Conservation (phyloP, 92 coral and sea anemone genomes). For the Parazoanthus atlanticus region DNA sequence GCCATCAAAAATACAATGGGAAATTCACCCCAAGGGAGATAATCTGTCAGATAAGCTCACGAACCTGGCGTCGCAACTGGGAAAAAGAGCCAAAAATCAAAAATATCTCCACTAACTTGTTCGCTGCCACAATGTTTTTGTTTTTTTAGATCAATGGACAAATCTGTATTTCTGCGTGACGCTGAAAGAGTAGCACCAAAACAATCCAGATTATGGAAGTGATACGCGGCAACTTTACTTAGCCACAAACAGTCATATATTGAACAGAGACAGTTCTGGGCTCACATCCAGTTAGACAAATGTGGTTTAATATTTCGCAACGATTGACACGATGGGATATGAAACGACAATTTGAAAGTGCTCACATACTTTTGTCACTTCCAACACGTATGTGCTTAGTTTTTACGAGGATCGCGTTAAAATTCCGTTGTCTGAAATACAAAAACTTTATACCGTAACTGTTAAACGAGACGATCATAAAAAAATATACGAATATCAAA, state of each 20-base stretch:
- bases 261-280: constrained; percentile 46
- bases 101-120: neutral
- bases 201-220: constrained; percentile 42
- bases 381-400: neutral
- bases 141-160: constrained; percentile 4
- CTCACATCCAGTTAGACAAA: constrained; percentile 39
- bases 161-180: constrained; percentile 39
- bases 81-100: constrained; percentile 28
- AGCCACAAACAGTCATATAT: constrained; percentile 33
- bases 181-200: constrained; percentile 29
- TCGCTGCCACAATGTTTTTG: constrained; percentile 16
- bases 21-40: constrained; percentile 46
- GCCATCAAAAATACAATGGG: constrained; percentile 39
- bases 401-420: neutral
- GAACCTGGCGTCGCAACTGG: constrained; percentile 22
- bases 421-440: constrained; percentile 8
- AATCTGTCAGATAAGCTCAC: constrained; percentile 35
- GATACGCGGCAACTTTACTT: constrained; percentile 21
- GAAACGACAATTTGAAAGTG: constrained; percentile 30
- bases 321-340: constrained; percentile 42
- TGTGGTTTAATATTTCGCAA: constrained; percentile 50
- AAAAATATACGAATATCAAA: constrained; percentile 89
- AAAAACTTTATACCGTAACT: constrained; percentile 65
- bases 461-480: constrained; percentile 64
- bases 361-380: constrained; percentile 38